Base-by-base conservation (phyloP, 2,113 vertebrate species). In the Speoplatyrhinus poulsoni region DNA sequence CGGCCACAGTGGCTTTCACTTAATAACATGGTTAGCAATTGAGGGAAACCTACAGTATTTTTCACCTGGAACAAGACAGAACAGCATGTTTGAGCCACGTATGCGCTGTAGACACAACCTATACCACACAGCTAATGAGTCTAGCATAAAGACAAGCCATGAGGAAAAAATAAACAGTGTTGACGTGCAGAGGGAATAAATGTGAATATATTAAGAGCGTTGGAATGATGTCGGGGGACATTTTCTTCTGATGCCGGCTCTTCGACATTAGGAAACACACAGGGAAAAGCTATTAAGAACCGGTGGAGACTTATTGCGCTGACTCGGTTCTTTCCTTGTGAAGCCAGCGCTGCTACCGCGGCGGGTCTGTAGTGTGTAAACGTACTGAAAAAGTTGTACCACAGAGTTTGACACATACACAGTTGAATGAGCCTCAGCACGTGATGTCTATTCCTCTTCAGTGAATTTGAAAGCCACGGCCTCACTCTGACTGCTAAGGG, bases 231-330 rank as follows among this genome's bases (percentile, higher is more conserved):
- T 67, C 64, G 41, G 60, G 41, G 68, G 68, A 65, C 60, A 7
- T 76, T 57, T 15, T 12, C 36, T 63, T 65, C 65, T 3, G 46
- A 69, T 32, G 48, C 19, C 72, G 69, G 46, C n/a, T 17, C 47
- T 70, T 70, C 56, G 54, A 60, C 69, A 19, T 65, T 49, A 75
- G 71, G 79, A 83, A 87, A 71, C 60, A 60, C 88, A 85, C 72
- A 76, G 66, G 86, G 85, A 59, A 82, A 87, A 87, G 79, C 79
- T 84, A 73, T 91, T 89, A 87, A 19, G 69, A 85, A 41, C 68
- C 54, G 55, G 46, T 46, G 19, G 62, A 62, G 65, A n/a, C 54
- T 66, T 0, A 65, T 47, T 54, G 36, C 36, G 36, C 4, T 41
- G 36, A 41, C 36, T 41, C 36, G 36, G 36, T 41, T 41, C 36